Evolutionary conservation across 2,113 vertebrate species (phyloP), one percentile per base, ranked within the genome.

Genomic region (Enhydra lutris): DNA sequence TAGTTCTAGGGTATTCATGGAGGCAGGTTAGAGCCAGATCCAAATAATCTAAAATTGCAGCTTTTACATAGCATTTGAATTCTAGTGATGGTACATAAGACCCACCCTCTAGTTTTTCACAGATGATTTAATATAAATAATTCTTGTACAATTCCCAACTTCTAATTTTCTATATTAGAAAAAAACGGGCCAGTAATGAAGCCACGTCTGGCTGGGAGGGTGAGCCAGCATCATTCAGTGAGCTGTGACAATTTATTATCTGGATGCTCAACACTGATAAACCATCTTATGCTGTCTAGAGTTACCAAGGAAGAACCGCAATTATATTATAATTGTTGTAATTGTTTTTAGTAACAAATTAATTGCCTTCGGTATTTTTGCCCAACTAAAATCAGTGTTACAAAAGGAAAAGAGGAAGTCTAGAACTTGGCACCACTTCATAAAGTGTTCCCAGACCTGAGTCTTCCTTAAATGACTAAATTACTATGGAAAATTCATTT

Each of bases 401-500:
- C 24, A 24, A 89, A n/a, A 61, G 20, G 10, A 89, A 63, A 89
- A 89, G 29, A 80, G 20, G 45, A 89, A 74, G 2, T 31, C 14
- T 24, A 71, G n/a, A 85, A 21, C 9, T 91, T 78, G 55, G 52
- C n/a, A 78, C 26, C 23, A 47, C 4, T 80, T 87, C 39, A 50
- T 23, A 61, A 84, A 96, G 42, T 74, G 31, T 82, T 81, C 52
- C 10, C 34, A 65, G 59, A 85, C 47, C 67, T 21, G 5, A 65
- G 63, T 84, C 67, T 95, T 90, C 65, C 71, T 71, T 79, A 81
- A 92, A 89, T 74, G 50, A 63, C 63, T 63, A 76, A 84, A 67
- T 52, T 88, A 57, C 76, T 82, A 39, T 39, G 47, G 69, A 95
- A 95, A 92, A 94, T 73, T 76, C 50, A 79, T 96, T 94, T 92